A percentile compares a stretch with the other conserved stretches of the same genome.
Evolutionary conservation across 2,888 invertebrate genomes (phyloP).

Genomic region (Lepeophtheirus nordmannii): DNA sequence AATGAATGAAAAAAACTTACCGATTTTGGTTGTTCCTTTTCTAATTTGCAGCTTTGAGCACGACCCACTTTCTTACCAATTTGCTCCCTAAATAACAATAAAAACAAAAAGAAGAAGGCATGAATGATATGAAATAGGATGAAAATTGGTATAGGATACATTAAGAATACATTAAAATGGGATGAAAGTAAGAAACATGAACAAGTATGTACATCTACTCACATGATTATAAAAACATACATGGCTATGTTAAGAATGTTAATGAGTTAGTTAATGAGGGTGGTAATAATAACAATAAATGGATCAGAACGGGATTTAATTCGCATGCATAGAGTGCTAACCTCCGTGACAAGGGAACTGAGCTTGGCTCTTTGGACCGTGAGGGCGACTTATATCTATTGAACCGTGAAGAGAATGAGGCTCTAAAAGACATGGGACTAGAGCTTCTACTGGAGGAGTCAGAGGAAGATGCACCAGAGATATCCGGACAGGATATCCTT

Average conservation of each 20-base stretch:
- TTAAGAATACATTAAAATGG: too few relatives aligned
- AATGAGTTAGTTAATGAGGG: too few relatives aligned
- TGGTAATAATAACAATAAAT: too few relatives aligned
- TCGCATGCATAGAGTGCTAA: neutral
- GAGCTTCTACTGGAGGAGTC: constrained; percentile 16
- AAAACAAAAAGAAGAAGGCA: too few relatives aligned
- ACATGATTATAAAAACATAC: too few relatives aligned
- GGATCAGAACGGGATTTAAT: too few relatives aligned
- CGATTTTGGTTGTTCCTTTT: constrained; percentile 1
- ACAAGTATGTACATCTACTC: too few relatives aligned
- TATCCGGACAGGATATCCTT: constrained; percentile 18
- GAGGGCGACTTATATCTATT: neutral
- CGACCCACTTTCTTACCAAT: neutral
- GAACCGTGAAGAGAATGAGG: constrained; percentile 13
- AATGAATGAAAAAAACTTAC: neutral
- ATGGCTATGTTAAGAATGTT: too few relatives aligned
- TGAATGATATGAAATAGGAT: too few relatives aligned
- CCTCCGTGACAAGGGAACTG: neutral
- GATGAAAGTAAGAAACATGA: too few relatives aligned
- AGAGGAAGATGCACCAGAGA: constrained; percentile 1
- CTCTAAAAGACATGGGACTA: constrained; percentile 15
- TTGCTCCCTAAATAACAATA: neutral
- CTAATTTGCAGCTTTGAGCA: neutral
- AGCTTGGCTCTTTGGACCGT: neutral
- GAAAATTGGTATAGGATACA: too few relatives aligned